These are phyloP conservation scores for Calephelis perditalis DNA, from an alignment of 2,888 invertebrate species.

Conservation along the genomic window DNA sequence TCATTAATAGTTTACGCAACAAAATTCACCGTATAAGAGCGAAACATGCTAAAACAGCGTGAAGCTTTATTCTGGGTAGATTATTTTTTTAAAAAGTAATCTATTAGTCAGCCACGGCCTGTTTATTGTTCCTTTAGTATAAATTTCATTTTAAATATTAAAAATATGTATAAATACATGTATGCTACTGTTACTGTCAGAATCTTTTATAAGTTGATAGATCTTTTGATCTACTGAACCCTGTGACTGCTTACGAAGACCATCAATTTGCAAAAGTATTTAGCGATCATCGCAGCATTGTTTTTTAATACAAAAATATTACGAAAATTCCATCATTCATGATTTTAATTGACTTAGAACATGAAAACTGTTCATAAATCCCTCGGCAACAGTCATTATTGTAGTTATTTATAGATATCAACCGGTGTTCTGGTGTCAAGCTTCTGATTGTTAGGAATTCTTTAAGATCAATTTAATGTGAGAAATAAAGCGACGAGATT, in stretches of 20 bases:
- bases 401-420: neutral
- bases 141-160: neutral
- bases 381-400: slow-evolving; percentile 7
- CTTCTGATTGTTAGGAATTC: too few species aligned
- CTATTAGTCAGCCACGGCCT: neutral
- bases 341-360: neutral
- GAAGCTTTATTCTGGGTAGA: neutral
- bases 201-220: neutral
- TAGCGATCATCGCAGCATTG: neutral
- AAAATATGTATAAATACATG: neutral
- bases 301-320: slow-evolving; percentile 3
- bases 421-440: neutral
- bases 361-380: neutral
- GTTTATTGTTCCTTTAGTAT: neutral
- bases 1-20: slow-evolving; percentile 13
- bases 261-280: neutral
- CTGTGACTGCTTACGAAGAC: neutral
- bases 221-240: neutral
- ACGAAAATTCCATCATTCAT: slow-evolving; percentile 4
- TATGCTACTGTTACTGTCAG: neutral
- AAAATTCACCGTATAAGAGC: slow-evolving; percentile 13
- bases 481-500: neutral
- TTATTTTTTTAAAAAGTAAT: neutral
- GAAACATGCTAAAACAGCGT: neutral
- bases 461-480: neutral